Conservation (phyloP, 2,888 invertebrate species). For the Parnassius smintheus region DNA sequence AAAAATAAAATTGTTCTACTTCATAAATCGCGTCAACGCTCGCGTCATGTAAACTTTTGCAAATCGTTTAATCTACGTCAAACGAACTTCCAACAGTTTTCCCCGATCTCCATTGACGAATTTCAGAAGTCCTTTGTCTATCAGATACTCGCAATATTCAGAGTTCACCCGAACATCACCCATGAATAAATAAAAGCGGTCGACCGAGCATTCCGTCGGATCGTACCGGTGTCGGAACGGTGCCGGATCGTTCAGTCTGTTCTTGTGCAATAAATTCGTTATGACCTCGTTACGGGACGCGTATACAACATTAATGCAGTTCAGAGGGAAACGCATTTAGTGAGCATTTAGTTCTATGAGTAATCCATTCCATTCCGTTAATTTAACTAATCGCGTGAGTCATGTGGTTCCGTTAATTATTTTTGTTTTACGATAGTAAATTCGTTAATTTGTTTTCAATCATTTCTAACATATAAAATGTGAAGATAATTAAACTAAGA, state of each 20-base stretch:
- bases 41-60: background rate
- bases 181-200: conserved; percentile 16
- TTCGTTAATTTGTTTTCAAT: too few relatives aligned
- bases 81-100: conserved; percentile 4
- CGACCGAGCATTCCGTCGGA: conserved; percentile 3
- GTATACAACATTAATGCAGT: conserved; percentile 12
- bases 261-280: conserved; percentile 13
- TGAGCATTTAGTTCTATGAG: conserved; percentile 3
- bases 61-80: conserved; percentile 5
- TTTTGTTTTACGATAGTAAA: background rate
- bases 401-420: background rate
- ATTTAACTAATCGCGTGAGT: background rate
- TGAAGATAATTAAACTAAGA: too few relatives aligned
- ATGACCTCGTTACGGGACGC: conserved; percentile 10
- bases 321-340: conserved; percentile 1
- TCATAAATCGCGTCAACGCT: background rate
- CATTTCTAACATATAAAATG: too few relatives aligned
- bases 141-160: conserved; percentile 8
- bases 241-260: conserved; percentile 6
- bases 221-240: conserved; percentile 3
- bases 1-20: too few relatives aligned
- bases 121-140: conserved; percentile 12
- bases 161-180: conserved; percentile 8
- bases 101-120: background rate
- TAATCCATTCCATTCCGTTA: conserved; percentile 6